phyloP scores from a whole-genome alignment of 1,140 invertebrate genomes.

The Macrobrachium nipponense region DNA sequence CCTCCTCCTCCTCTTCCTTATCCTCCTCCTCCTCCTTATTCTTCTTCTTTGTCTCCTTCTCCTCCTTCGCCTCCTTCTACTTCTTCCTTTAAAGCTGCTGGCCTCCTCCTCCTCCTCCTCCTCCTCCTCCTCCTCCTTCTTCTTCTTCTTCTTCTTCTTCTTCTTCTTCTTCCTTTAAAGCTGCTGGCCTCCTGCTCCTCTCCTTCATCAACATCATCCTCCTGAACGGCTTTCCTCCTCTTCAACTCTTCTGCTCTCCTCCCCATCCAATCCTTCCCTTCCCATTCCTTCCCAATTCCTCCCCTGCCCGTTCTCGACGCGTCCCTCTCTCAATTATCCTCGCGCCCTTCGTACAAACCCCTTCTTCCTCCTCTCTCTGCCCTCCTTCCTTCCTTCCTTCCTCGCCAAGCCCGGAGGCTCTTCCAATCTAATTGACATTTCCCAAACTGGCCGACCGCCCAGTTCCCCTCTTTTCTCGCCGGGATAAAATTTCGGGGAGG shows the following conservation, averaged over 20 bases:
- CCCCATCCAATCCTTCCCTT: not conserved
- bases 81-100: not conserved
- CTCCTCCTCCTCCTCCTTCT: not conserved
- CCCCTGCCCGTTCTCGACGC: not conserved
- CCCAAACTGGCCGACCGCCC: not conserved
- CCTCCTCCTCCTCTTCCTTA: not conserved
- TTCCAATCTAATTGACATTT: not conserved
- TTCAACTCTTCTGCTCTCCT: not conserved
- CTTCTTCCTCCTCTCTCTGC: conserved; percentile 8
- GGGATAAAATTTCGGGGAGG: too few species aligned
- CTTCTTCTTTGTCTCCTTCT: too few species aligned
- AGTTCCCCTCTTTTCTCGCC: not conserved
- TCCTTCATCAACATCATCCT: not conserved
- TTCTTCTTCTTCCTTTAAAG: not conserved
- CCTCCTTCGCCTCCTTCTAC: not conserved
- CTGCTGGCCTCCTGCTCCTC: not conserved
- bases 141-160: not conserved
- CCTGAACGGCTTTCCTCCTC: not conserved
- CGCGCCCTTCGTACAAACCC: not conserved
- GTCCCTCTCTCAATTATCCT: not conserved
- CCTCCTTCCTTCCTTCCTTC: not conserved
- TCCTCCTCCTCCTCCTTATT: not conserved
- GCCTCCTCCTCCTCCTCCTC: not conserved
- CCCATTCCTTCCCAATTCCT: not conserved
- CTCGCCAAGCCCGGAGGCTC: not conserved